Conservation (phyloP, 2,888 invertebrate species). For the Fragum sueziense region DNA sequence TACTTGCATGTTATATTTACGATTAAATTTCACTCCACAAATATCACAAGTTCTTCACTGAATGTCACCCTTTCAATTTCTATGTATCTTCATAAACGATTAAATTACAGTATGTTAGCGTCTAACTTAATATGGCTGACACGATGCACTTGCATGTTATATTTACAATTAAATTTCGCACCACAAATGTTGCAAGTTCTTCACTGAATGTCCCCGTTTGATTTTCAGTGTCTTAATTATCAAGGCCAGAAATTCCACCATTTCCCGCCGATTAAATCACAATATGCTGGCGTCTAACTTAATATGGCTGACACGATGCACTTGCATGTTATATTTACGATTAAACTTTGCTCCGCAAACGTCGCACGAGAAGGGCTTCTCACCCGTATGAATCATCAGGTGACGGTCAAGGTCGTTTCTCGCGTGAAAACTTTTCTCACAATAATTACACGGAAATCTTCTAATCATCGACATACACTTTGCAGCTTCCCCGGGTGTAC, state of each 20-base stretch:
- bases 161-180: slow-evolving; percentile 24
- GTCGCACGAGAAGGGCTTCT: slow-evolving; percentile 31
- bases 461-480: background rate
- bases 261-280: too few relatives aligned
- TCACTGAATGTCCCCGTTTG: too few relatives aligned
- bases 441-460: slow-evolving; percentile 28
- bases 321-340: slow-evolving; percentile 23
- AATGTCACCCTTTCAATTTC: too few relatives aligned
- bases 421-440: slow-evolving; percentile 30
- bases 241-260: too few relatives aligned
- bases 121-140: slow-evolving; percentile 11
- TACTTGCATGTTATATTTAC: slow-evolving; percentile 23
- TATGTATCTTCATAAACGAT: too few relatives aligned
- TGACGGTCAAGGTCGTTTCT: slow-evolving; percentile 29
- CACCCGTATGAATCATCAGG: slow-evolving; percentile 39
- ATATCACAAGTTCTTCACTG: slow-evolving; percentile 21
- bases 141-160: slow-evolving; percentile 18
- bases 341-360: slow-evolving; percentile 29
- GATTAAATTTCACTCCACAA: slow-evolving; percentile 28
- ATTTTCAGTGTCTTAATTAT: too few relatives aligned
- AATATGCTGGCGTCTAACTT: background rate
- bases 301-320: slow-evolving; percentile 19
- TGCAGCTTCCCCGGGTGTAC: background rate
- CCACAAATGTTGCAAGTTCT: slow-evolving; percentile 25
- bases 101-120: too few relatives aligned